Conservation (phyloP, 2,113 vertebrate species). For the Xenopus laevis region DNA sequence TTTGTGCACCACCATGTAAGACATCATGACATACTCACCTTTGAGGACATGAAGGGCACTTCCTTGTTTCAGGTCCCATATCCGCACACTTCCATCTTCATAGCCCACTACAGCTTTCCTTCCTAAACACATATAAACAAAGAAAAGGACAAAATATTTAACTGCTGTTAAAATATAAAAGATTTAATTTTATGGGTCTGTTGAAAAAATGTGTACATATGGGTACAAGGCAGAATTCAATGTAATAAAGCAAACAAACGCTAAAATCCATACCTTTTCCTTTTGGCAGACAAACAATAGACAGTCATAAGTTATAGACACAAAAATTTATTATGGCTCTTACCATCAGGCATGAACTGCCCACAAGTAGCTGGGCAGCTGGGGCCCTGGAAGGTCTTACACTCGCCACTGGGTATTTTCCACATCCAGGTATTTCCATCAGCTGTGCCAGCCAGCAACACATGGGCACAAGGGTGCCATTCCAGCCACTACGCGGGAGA, state of each 20-base stretch:
- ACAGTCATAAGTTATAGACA: no score
- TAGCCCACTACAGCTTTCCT: conserved; percentile 89
- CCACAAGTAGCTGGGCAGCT: conserved; percentile 86
- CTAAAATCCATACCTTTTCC: no score
- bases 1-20: no score
- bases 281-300: conserved; percentile 20
- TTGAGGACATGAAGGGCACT: conserved; percentile 80
- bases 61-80: conserved; percentile 94
- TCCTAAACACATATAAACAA: conserved; percentile 60
- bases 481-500: conserved; percentile 82
- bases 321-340: conserved; percentile 27
- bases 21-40: conserved; percentile 63
- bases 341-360: conserved; percentile 87
- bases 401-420: conserved; percentile 91
- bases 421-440: conserved; percentile 97
- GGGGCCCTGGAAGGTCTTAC: conserved; percentile 90
- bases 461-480: conserved; percentile 88
- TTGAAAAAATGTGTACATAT: no score
- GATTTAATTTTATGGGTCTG: no score
- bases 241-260: background rate
- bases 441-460: conserved; percentile 84
- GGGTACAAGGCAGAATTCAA: no score
- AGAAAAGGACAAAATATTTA: background rate
- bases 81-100: conserved; percentile 83
- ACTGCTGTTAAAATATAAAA: no score